Base-by-base conservation (phyloP, 2,888 invertebrate genomes). In the Tachina fera region DNA sequence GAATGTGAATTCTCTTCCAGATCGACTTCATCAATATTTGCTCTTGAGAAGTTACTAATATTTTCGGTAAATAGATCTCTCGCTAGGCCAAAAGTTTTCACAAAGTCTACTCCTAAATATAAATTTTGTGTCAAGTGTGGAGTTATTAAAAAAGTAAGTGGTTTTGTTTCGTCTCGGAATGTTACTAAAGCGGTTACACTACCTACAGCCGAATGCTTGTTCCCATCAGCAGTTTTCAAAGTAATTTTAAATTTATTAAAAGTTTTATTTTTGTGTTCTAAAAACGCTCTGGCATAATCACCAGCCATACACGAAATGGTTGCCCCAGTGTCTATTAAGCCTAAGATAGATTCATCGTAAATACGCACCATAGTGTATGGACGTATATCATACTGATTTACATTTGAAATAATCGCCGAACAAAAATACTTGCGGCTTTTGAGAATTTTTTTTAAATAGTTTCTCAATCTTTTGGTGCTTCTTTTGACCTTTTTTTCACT, bases 51-150 rank as follows among this genome's bases (percentile, higher is more conserved):
- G 31, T 31, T 51, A 9, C 13, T 51, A 51, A 51, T 14, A 45
- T 22, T 61, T 19, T 63, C 63, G 9, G 1, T 3, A 63, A 75
- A 75, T 41, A 75, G 53, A 13, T 63, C 63, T 14, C 41, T 75
- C 2, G 63, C 75, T 19, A 58, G 39, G 1, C 14, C 16, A 53
- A 70, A 70, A 1, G 11, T 43, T 8, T 45, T 45, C 0, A 74
- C 74, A 74, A 74, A 74, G 49, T 74, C 61, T n/a, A 74, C 61
- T 6, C 61, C 61, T 41, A 61, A 61, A 14, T 75, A 75, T 31
- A 75, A 45, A 41, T 63, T 53, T 49, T 75, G 63, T 1, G 53
- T 75, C 11, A 75, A 41, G 45, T 47, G 43, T 9, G 47, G 72
- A 22, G 60, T 72, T n/a, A 16, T 51, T 51, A 51, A 31, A 31